A percentile compares a stretch with the other conserved stretches of the same genome.
Conservation (phyloP, 2,888 invertebrate genomes). For the Agrochola macilenta region DNA sequence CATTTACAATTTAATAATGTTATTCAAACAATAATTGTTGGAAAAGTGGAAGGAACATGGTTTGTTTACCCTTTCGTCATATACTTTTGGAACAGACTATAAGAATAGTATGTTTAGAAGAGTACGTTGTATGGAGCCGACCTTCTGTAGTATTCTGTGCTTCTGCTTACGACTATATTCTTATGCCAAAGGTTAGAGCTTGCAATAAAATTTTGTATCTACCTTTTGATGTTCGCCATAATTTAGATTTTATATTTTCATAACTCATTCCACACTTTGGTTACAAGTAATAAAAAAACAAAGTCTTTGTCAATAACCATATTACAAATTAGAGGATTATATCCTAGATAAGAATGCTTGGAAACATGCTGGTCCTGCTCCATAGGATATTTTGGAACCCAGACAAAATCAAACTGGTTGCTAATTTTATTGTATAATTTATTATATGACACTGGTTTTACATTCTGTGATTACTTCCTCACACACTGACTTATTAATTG, state of each 20-base stretch:
- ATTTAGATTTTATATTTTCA: slow-evolving; percentile 16
- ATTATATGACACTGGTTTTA: too few relatives aligned
- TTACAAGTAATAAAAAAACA: background rate
- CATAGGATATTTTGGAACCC: too few relatives aligned
- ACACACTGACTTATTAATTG: too few relatives aligned
- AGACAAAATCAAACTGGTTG: too few relatives aligned
- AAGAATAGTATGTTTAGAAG: background rate
- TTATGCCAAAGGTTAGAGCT: slow-evolving; percentile 31
- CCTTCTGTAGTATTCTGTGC: slow-evolving; percentile 9
- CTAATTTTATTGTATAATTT: too few relatives aligned
- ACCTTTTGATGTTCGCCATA: slow-evolving; percentile 12
- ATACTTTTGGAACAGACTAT: background rate
- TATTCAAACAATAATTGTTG: background rate
- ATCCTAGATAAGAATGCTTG: too few relatives aligned
- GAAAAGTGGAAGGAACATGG: background rate
- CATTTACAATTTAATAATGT: too few relatives aligned
- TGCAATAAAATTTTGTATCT: slow-evolving; percentile 13
- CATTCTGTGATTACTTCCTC: too few relatives aligned
- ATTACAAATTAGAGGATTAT: too few relatives aligned
- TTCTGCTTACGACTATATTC: slow-evolving; percentile 32
- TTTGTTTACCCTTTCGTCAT: background rate
- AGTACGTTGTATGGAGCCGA: background rate
- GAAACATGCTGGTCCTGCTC: too few relatives aligned
- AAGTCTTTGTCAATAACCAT: too few relatives aligned
- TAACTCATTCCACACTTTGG: slow-evolving; percentile 7